Percentiles rank a stretch among this genome's conserved stretches.
These are phyloP conservation scores for Ichneumoninae sp. DNA, from an alignment of 2,888 invertebrate species.

Conservation along the genomic window DNA sequence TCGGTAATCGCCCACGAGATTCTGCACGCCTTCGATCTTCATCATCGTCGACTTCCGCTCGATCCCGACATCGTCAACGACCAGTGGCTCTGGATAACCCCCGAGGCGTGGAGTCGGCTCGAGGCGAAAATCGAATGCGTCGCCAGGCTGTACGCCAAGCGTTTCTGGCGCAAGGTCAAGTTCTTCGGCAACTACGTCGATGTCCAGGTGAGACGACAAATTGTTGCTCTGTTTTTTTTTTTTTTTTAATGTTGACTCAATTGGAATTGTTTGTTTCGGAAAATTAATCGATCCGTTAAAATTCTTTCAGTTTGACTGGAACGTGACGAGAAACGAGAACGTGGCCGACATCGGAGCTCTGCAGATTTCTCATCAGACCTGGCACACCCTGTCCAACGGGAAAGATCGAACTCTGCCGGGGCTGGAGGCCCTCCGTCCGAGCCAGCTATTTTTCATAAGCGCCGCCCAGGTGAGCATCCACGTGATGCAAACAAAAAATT, in stretches of 20 bases:
- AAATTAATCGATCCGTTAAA: not conserved
- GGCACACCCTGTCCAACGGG: constrained; percentile 80
- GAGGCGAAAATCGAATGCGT: constrained; percentile 84
- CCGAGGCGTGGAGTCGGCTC: constrained; percentile 83
- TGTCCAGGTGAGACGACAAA: constrained; percentile 81
- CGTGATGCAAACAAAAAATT: constrained; percentile 28
- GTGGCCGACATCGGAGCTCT: constrained; percentile 85
- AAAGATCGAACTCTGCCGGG: constrained; percentile 84
- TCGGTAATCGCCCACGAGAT: constrained; percentile 85
- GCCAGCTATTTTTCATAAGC: constrained; percentile 85
- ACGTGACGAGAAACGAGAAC: constrained; percentile 85
- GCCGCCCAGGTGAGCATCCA: constrained; percentile 84
- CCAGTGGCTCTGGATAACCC: constrained; percentile 82
- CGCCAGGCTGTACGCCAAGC: constrained; percentile 83
- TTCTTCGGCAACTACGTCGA: constrained; percentile 84
- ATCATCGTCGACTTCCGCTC: constrained; percentile 78
- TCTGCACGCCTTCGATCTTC: constrained; percentile 85
- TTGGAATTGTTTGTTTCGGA: not conserved
- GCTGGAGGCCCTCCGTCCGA: constrained; percentile 83
- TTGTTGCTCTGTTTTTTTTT: not conserved
- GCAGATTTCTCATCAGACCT: constrained; percentile 84
- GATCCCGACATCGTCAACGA: constrained; percentile 79
- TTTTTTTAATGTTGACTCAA: not conserved
- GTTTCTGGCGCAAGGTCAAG: constrained; percentile 83
- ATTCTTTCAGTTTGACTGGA: constrained; percentile 85